A percentile compares a stretch with the other conserved stretches of the same genome.
phyloP scores from a whole-genome alignment of 2,888 invertebrate genomes.

The Pheosia tremula region DNA sequence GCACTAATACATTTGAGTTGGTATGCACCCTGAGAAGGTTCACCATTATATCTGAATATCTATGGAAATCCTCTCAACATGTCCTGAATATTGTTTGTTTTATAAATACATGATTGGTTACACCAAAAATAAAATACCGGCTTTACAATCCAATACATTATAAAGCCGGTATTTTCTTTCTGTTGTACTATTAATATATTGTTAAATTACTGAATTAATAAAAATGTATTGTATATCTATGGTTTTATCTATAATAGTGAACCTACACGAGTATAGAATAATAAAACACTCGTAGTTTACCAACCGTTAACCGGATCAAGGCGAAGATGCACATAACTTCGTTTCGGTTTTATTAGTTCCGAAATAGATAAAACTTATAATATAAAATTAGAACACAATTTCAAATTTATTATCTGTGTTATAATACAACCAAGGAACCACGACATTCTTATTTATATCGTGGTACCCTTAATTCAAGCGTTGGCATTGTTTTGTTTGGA shows the following conservation, averaged over 20 bases:
- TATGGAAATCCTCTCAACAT: neutral
- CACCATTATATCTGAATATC: neutral
- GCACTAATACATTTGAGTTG: neutral
- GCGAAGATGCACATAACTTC: slow-evolving; percentile 40
- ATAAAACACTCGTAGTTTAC: slow-evolving; percentile 19
- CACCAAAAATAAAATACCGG: no score
- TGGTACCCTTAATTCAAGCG: no score
- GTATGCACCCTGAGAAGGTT: neutral
- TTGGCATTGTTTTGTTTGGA: no score
- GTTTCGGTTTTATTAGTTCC: slow-evolving; percentile 41
- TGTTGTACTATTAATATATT: no score
- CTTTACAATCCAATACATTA: no score
- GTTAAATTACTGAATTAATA: neutral
- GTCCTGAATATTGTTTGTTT: no score
- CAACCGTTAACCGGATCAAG: slow-evolving; percentile 50
- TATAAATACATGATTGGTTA: no score
- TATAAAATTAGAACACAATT: neutral
- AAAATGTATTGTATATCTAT: neutral
- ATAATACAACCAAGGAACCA: no score
- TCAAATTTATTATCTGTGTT: neutral
- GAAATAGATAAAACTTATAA: slow-evolving; percentile 22
- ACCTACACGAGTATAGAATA: neutral
- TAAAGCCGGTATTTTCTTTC: no score
- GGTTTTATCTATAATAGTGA: neutral
- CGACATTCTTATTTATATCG: no score